phyloP scores from a whole-genome alignment of 1,140 invertebrate genomes.

The Drosophila bipectinata region DNA sequence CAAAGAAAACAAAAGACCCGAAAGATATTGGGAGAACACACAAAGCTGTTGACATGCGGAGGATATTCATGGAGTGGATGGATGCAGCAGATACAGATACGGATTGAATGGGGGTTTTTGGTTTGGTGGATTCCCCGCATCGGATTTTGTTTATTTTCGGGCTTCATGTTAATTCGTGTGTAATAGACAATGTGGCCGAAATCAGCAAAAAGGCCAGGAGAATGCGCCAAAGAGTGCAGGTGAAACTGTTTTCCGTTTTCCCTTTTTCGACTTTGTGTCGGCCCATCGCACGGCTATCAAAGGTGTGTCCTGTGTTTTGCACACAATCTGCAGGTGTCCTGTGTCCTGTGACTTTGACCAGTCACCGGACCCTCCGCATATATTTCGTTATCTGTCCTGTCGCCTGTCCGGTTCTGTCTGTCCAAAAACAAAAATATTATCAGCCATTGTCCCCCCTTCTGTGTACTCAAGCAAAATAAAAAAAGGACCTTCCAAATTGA shows the following conservation, averaged over 20 bases:
- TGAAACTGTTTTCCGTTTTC: slow-evolving; percentile 12
- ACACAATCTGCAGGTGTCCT: slow-evolving; percentile 62
- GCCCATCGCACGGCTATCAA: slow-evolving; percentile 58
- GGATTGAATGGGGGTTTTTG: slow-evolving; percentile 24
- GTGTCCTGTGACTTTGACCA: slow-evolving; percentile 64
- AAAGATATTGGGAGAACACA: slow-evolving; percentile 48
- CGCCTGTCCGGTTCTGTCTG: slow-evolving; percentile 21
- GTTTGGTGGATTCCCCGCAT: neutral
- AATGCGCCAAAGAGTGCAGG: slow-evolving; percentile 2
- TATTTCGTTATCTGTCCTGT: slow-evolving; percentile 6
- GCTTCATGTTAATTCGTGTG: slow-evolving; percentile 72
- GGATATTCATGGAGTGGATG: slow-evolving; percentile 32
- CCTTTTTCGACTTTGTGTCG: slow-evolving; percentile 23
- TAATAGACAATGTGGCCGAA: slow-evolving; percentile 71
- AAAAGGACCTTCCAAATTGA: slow-evolving; percentile 55
- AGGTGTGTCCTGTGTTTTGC: slow-evolving; percentile 55
- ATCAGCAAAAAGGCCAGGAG: slow-evolving; percentile 32
- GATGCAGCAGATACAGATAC: slow-evolving; percentile 29
- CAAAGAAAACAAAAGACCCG: slow-evolving; percentile 24
- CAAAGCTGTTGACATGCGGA: slow-evolving; percentile 69
- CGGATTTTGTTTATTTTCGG: slow-evolving; percentile 52
- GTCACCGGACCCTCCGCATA: slow-evolving; percentile 16
- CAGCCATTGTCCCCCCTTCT: slow-evolving; percentile 41
- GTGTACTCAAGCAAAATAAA: slow-evolving; percentile 17
- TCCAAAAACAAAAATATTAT: slow-evolving; percentile 54